A percentile compares a stretch with the other conserved stretches of the same genome.
Evolutionary conservation across 2,888 invertebrate genomes (phyloP).

Genomic region (Neoscelio sp.): DNA sequence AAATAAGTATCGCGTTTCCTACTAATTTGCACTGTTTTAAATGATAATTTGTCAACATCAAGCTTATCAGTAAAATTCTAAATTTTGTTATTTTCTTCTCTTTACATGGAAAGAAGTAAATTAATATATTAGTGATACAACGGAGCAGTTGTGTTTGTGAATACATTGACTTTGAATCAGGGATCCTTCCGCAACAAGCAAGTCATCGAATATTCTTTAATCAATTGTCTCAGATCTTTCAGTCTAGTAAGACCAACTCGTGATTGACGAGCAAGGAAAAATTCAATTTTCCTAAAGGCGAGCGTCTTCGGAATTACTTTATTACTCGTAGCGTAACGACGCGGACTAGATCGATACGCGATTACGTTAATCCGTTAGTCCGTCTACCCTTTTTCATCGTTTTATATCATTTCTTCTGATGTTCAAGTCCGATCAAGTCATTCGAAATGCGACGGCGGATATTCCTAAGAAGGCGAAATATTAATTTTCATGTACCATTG

Average conservation of each 20-base stretch:
- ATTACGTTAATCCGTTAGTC: constrained; percentile 66
- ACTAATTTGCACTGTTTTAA: too few relatives aligned
- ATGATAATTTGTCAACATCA: too few relatives aligned
- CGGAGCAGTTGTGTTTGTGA: background rate
- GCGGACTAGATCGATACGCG: constrained; percentile 66
- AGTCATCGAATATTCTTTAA: constrained; percentile 50
- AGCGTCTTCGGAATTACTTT: constrained; percentile 63
- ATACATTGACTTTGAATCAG: constrained; percentile 20
- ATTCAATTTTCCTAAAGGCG: constrained; percentile 65
- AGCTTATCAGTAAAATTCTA: too few relatives aligned
- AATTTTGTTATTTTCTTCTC: too few relatives aligned
- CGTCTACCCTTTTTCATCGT: constrained; percentile 39
- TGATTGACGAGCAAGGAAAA: constrained; percentile 66
- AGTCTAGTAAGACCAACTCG: constrained; percentile 41
- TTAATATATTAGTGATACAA: too few relatives aligned
- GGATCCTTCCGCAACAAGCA: constrained; percentile 1
- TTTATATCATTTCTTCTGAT: constrained; percentile 57
- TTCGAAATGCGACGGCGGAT: constrained; percentile 51
- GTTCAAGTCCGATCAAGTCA: constrained; percentile 39
- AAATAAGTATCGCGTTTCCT: too few relatives aligned
- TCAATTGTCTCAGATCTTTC: constrained; percentile 60
- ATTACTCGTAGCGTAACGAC: constrained; percentile 66
- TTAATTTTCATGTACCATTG: constrained; percentile 40
- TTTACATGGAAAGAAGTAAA: too few relatives aligned
- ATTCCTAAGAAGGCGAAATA: constrained; percentile 42